A percentile compares a stretch with the other conserved stretches of the same genome.
These are phyloP conservation scores for Volucella zonaria DNA, from an alignment of 2,888 invertebrate genomes.

Conservation along the genomic window DNA sequence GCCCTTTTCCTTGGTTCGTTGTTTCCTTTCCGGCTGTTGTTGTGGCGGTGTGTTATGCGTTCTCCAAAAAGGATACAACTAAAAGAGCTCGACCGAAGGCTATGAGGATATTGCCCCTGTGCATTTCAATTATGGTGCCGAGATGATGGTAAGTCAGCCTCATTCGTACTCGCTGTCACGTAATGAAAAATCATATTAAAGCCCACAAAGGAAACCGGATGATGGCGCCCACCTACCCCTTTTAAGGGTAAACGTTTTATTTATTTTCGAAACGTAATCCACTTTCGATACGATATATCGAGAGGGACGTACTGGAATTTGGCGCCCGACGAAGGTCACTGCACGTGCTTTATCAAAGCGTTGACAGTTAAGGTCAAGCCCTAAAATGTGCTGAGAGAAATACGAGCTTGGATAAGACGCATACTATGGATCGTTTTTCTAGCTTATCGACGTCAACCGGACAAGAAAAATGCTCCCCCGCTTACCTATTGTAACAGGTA, in stretches of 20 bases:
- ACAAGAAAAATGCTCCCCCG: constrained; percentile 28
- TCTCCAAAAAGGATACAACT: neutral
- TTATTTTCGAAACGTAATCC: constrained; percentile 39
- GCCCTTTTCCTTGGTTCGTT: constrained; percentile 7
- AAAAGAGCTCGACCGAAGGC: constrained; percentile 29
- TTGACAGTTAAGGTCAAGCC: constrained; percentile 40
- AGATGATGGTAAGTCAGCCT: neutral
- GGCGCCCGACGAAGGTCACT: constrained; percentile 45
- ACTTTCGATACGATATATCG: constrained; percentile 43
- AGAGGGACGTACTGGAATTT: constrained; percentile 30
- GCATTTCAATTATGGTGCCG: constrained; percentile 56
- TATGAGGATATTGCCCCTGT: constrained; percentile 58
- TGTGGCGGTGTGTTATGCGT: constrained; percentile 2
- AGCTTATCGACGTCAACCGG: constrained; percentile 44
- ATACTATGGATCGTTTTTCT: constrained; percentile 40
- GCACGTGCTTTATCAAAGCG: constrained; percentile 51
- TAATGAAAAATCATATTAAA: constrained; percentile 67
- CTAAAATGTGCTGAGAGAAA: neutral
- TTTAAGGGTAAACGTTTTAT: constrained; percentile 48
- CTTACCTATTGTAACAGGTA: constrained; percentile 57
- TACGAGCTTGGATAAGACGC: constrained; percentile 37
- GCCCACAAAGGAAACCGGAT: constrained; percentile 27
- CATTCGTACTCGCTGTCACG: constrained; percentile 59
- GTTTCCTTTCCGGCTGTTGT: constrained; percentile 15
- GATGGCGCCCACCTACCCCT: neutral